Evolutionary conservation across 2,113 vertebrate species (phyloP).

Genomic region (Lichenostomus cassidix): DNA sequence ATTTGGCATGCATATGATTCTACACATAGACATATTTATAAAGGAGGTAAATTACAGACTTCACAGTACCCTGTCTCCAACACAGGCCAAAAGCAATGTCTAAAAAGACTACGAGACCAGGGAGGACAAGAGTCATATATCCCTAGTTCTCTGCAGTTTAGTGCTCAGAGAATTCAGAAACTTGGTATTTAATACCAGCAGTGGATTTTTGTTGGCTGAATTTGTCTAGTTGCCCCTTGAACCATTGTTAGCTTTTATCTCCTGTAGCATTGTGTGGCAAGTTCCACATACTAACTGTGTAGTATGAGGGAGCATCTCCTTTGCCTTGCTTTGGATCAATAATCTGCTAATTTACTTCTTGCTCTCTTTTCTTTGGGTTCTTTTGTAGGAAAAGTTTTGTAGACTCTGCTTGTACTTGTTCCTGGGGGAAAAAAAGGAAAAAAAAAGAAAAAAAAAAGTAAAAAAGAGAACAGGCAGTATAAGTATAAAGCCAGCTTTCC

Average conservation of each 20-base stretch:
- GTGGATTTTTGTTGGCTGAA: neutral
- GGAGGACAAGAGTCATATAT: too few relatives aligned
- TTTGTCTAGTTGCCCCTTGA: neutral
- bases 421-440: neutral
- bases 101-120: too few relatives aligned
- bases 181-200: neutral
- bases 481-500: neutral
- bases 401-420: neutral
- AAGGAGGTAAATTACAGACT: neutral
- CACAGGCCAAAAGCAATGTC: too few relatives aligned
- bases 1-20: neutral
- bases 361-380: neutral
- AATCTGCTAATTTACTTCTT: neutral
- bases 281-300: neutral
- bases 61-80: too few relatives aligned
- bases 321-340: neutral
- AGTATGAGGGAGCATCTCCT: neutral
- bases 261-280: neutral
- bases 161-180: too few relatives aligned
- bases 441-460: neutral
- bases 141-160: too few relatives aligned
- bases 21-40: neutral
- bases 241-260: neutral
- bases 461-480: neutral
- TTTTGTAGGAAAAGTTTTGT: neutral